Base-by-base conservation (phyloP, 2,113 vertebrate genomes). In the Megalops atlanticus region DNA sequence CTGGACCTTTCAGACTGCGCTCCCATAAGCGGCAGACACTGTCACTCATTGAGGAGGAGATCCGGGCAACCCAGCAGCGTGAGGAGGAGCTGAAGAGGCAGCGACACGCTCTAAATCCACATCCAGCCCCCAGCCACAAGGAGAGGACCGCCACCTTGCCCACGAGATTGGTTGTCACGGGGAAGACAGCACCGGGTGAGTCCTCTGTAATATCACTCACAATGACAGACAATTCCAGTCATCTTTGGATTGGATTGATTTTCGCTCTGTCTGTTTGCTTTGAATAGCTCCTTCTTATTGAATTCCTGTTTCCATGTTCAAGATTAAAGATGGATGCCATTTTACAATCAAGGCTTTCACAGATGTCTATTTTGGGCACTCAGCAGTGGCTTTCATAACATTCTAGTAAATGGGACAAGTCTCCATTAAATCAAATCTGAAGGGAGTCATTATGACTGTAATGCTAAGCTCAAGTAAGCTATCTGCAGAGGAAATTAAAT, bases 41-140 rank as follows among this genome's bases (percentile, higher is more conserved):
- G 85, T 99, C 97, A 0, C 98, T 99, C 97, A 99, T 99, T 0
- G 98, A 99, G 84, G 97, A 99, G 89, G 98, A 99, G 92, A 99
- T 99, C 90, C 94, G 98, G 81, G 98, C 97, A 1, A 96, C 98
- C 75, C 96, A 99, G 90, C 95, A 99, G 68, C 92, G 98, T 24
- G 98, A 99, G 81, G 96, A 99, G 80, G 98, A 99, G 86, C 91
- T 99, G 83, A 97, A 98, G 90, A 95, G 94, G 82, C 95, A 97
- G 88, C 93, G 98, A 52, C 92, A 96, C 85, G 73, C 72, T 18
- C 94, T 94, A 80, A 79, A 27, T 18, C 64, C 93, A 24, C 92
- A 93, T 78, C 86, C 90, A 4, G 81, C 89, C 10, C 93, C 87
- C 0, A 94, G 91, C 75, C 94, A 94, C 83, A 89, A 94, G 86